Conservation (phyloP, 2,113 vertebrate genomes). For the Peromyscus californicus region DNA sequence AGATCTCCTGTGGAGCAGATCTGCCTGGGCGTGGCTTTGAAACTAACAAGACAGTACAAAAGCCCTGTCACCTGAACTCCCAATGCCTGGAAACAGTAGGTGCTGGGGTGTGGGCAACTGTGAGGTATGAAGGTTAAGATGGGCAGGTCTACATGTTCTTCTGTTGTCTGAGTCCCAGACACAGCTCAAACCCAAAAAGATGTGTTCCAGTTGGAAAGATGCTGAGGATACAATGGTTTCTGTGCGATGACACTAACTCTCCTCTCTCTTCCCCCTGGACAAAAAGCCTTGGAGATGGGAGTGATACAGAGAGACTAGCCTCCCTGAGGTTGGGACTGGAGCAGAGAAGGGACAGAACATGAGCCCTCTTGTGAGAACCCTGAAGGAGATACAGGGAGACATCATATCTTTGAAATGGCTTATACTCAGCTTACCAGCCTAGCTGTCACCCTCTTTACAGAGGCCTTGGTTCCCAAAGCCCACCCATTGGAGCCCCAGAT, state of each 20-base stretch:
- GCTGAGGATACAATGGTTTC: accelerated
- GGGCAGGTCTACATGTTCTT: not conserved
- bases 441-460: not conserved
- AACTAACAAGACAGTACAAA: not conserved
- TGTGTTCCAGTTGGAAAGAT: accelerated
- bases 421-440: not conserved
- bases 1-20: accelerated
- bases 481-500: not conserved
- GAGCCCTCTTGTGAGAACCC: not conserved
- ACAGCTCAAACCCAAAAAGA: not conserved
- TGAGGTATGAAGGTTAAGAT: not conserved
- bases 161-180: not conserved
- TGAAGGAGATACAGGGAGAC: not conserved
- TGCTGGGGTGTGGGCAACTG: not conserved
- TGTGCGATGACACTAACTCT: too few relatives aligned
- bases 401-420: too few relatives aligned
- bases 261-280: not conserved
- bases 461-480: not conserved
- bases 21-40: not conserved
- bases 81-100: not conserved
- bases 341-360: not conserved
- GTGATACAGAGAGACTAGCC: accelerated
- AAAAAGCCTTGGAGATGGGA: accelerated
- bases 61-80: not conserved
- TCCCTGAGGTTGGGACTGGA: accelerated